Evolutionary conservation across 2,888 invertebrate species (phyloP).

Genomic region (Protodeltote pygarga): DNA sequence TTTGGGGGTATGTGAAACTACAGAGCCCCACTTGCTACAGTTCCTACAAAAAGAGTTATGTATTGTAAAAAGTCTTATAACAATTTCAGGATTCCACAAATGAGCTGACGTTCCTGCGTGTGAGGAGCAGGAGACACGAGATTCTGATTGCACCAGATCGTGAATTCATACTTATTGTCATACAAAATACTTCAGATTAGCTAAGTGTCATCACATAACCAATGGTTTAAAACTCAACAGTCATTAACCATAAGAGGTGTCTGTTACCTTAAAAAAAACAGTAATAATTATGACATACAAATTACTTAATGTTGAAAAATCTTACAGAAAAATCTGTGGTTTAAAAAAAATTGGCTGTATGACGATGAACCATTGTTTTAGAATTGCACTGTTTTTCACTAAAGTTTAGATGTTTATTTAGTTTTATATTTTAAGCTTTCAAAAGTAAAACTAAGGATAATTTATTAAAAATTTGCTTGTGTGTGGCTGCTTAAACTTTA

Average conservation of each 20-base stretch:
- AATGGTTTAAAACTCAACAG: not conserved
- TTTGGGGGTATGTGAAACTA: too few species aligned
- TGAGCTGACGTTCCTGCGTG: conserved; percentile 97
- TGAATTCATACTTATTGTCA: conserved; percentile 97
- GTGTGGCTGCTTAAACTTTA: conserved; percentile 6
- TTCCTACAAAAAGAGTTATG: too few species aligned
- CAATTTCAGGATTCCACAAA: conserved; percentile 94
- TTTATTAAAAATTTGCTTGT: not conserved
- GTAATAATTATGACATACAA: too few species aligned
- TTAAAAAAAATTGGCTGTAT: not conserved
- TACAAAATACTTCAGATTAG: conserved; percentile 92
- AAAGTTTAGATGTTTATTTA: conserved; percentile 3
- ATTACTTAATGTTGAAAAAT: too few species aligned
- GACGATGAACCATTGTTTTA: conserved; percentile 9
- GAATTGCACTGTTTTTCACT: not conserved
- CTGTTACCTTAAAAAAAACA: not conserved
- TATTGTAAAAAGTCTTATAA: too few species aligned
- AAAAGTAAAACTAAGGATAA: conserved; percentile 11
- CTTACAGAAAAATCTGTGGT: too few species aligned
- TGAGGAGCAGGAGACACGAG: conserved; percentile 98
- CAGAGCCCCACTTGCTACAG: too few species aligned
- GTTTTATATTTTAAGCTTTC: conserved; percentile 14
- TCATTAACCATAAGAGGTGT: too few species aligned
- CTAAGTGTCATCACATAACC: not conserved
- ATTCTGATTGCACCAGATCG: conserved; percentile 99